A percentile compares a stretch with the other conserved stretches of the same genome.
These are phyloP conservation scores for Penaeus indicus DNA, from an alignment of 1,140 invertebrate genomes.

Conservation along the genomic window DNA sequence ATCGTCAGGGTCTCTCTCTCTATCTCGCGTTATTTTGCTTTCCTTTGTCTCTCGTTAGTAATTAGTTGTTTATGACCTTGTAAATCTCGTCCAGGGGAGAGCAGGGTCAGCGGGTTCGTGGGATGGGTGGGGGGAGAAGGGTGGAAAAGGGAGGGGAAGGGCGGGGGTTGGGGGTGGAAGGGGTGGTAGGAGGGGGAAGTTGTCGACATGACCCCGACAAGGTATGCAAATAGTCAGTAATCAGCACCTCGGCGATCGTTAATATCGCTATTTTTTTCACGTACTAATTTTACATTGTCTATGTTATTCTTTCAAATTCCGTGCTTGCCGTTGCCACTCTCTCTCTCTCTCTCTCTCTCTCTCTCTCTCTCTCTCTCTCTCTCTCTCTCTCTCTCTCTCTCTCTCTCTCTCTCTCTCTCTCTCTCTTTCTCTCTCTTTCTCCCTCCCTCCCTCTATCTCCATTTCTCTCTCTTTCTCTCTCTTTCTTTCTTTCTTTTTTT, in stretches of 20 bases:
- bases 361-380: conserved; percentile 43
- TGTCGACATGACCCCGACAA: too few species aligned
- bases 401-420: conserved; percentile 42
- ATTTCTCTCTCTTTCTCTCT: background rate
- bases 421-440: conserved; percentile 34
- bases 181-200: background rate
- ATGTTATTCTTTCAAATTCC: background rate
- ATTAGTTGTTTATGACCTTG: too few species aligned
- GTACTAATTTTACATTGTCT: background rate
- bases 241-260: too few species aligned
- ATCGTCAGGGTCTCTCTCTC: background rate
- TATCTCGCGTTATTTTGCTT: background rate
- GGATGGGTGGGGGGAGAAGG: background rate
- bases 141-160: conserved; percentile 16
- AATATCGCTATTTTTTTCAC: background rate
- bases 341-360: conserved; percentile 25
- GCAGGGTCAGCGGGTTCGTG: conserved; percentile 15
- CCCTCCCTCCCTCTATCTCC: background rate
- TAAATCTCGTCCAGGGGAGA: background rate
- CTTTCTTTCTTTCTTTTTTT: background rate
- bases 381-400: conserved; percentile 42
- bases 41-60: background rate
- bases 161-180: background rate
- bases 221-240: too few species aligned
- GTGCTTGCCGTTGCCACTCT: background rate